Conservation (phyloP, 2,888 invertebrate species). For the Rutpela maculata region DNA sequence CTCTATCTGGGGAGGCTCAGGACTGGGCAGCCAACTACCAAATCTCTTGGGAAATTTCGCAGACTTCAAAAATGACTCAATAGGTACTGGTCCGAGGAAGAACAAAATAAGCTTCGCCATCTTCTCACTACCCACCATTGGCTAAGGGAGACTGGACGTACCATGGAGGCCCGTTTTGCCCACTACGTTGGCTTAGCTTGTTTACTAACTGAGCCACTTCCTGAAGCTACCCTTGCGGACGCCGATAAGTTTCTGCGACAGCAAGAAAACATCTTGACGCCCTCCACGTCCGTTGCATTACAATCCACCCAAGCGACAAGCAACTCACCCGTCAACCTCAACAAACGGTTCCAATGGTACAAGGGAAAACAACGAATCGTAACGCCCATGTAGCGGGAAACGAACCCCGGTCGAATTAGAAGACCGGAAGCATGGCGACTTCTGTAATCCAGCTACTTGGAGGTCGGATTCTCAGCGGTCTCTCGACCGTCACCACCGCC, state of each 20-base stretch:
- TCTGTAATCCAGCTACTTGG: no score
- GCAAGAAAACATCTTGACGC: conserved; percentile 27
- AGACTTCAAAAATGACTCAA: no score
- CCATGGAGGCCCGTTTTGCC: not conserved
- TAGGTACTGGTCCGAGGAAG: no score
- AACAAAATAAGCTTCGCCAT: not conserved
- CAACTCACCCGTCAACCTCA: not conserved
- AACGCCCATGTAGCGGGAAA: not conserved
- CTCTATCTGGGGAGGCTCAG: not conserved
- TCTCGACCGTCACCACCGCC: no score
- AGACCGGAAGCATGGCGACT: no score
- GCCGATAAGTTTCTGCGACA: no score
- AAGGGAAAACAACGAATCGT: not conserved
- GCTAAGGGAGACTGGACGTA: no score
- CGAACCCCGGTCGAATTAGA: not conserved
- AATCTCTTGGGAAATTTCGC: not conserved
- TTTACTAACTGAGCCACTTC: not conserved
- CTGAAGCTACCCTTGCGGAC: conserved; percentile 30
- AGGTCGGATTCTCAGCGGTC: no score
- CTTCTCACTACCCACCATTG: not conserved
- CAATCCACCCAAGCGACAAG: not conserved
- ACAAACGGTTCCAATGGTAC: not conserved
- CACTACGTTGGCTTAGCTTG: not conserved
- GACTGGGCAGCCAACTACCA: not conserved
- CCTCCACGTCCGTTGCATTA: not conserved